phyloP scores from a whole-genome alignment of 2,888 invertebrate genomes.

The Tetragonisca angustula region DNA sequence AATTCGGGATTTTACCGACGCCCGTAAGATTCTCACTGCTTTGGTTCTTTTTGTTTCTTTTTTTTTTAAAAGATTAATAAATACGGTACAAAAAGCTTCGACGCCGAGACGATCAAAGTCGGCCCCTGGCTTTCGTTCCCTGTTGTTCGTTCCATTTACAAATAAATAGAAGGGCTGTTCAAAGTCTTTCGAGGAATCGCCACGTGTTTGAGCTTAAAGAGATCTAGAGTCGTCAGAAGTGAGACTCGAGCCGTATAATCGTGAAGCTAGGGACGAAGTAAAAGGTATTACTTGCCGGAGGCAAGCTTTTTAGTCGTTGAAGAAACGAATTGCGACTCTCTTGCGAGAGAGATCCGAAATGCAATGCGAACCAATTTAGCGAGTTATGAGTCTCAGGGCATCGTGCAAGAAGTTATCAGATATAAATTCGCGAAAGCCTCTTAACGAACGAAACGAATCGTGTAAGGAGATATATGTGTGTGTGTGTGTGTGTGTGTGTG shows the following conservation, averaged over 20 bases:
- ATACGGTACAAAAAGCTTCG: neutral
- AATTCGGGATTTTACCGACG: neutral
- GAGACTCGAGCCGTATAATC: slow-evolving; percentile 25
- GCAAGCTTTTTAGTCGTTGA: neutral
- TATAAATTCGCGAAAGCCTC: slow-evolving; percentile 1
- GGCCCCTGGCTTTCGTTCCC: slow-evolving; percentile 2
- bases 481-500: too few species aligned
- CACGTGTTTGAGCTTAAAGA: slow-evolving; percentile 24
- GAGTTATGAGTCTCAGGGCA: neutral
- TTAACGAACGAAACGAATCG: neutral
- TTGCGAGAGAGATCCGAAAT: neutral
- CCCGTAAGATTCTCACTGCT: neutral
- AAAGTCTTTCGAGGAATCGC: slow-evolving; percentile 13
- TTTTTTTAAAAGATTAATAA: neutral
- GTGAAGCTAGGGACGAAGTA: slow-evolving; percentile 8
- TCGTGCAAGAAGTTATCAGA: neutral
- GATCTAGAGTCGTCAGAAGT: slow-evolving; percentile 23
- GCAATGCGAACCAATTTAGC: neutral
- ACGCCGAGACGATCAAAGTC: slow-evolving; percentile 1
- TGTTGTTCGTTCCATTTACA: slow-evolving; percentile 22
- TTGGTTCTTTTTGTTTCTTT: too few species aligned
- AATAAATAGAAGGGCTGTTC: slow-evolving; percentile 27
- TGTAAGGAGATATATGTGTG: neutral
- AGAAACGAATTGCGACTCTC: neutral
- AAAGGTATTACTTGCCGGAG: slow-evolving; percentile 30